A percentile compares a stretch with the other conserved stretches of the same genome.
Evolutionary conservation across 2,113 vertebrate species (phyloP).

Genomic region (Malurus melanocephalus): DNA sequence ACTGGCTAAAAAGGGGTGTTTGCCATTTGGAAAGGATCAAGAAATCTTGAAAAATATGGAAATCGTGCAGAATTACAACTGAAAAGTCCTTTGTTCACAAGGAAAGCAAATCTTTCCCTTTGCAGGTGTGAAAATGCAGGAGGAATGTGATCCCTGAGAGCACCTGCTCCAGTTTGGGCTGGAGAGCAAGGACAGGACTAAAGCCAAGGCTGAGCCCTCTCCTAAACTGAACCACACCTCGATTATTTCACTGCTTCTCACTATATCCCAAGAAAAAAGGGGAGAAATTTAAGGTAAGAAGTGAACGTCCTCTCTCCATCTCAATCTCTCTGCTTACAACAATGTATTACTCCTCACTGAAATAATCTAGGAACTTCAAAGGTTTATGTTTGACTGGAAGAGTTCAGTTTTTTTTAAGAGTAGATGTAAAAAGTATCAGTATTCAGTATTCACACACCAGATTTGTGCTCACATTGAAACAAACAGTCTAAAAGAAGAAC

Average conservation of each 20-base stretch:
- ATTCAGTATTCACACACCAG: not conserved
- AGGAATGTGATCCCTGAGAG: not conserved
- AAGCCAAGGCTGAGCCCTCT: not conserved
- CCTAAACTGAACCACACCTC: not conserved
- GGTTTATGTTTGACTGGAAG: not conserved
- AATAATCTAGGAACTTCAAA: not conserved
- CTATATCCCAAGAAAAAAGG: not conserved
- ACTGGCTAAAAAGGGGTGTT: not conserved
- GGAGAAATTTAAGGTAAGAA: not conserved
- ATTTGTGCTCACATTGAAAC: not conserved
- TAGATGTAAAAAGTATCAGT: not conserved
- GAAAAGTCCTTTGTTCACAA: not conserved
- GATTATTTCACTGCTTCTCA: not conserved
- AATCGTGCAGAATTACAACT: not conserved
- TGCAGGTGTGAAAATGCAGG: not conserved
- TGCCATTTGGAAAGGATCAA: not conserved
- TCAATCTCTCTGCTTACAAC: not conserved
- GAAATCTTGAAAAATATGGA: not conserved
- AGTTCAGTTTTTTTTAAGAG: not conserved
- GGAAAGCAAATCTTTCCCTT: not conserved
- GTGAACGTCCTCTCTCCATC: not conserved
- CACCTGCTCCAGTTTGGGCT: not conserved
- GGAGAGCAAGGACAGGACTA: not conserved
- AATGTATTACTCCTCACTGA: not conserved
- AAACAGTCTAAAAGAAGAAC: not conserved